Evolutionary conservation across 2,888 invertebrate species (phyloP).

Genomic region (Nycteola revayana): DNA sequence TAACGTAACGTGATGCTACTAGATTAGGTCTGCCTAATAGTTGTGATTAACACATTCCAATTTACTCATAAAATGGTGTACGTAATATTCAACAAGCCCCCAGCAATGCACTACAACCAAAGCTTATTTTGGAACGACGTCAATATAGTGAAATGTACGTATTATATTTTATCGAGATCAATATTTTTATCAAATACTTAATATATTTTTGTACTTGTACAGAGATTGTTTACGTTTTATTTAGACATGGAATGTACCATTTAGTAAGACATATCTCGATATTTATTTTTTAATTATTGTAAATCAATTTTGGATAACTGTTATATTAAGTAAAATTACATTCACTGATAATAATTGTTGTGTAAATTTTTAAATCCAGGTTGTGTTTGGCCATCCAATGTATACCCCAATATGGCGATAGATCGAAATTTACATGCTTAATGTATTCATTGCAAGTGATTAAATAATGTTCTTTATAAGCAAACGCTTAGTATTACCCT

Average conservation of each 20-base stretch:
- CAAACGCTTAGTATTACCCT: constrained; percentile 39
- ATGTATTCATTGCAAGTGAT: constrained; percentile 22
- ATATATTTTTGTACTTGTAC: constrained; percentile 72
- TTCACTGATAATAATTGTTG: constrained; percentile 25
- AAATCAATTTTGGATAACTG: constrained; percentile 16
- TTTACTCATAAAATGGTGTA: constrained; percentile 20
- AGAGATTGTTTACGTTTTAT: constrained; percentile 56
- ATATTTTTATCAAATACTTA: constrained; percentile 63
- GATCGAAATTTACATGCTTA: constrained; percentile 21
- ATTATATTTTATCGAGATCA: constrained; percentile 49
- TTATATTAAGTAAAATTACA: constrained; percentile 10
- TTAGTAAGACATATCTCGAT: constrained; percentile 44
- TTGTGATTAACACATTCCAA: constrained; percentile 72
- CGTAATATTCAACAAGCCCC: constrained; percentile 14
- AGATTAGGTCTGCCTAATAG: constrained; percentile 30
- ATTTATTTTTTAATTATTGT: constrained; percentile 25
- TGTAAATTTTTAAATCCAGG: constrained; percentile 39
- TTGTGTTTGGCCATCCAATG: constrained; percentile 55
- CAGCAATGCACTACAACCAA: constrained; percentile 26
- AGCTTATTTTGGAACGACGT: constrained; percentile 47
- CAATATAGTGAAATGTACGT: constrained; percentile 36
- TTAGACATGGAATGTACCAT: constrained; percentile 49
- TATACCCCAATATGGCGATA: constrained; percentile 31
- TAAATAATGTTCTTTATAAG: constrained; percentile 30
- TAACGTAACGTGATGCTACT: constrained; percentile 27